Percentiles rank a stretch among this genome's conserved stretches.
Evolutionary conservation across 2,113 vertebrate genomes (phyloP).

Genomic region (Rhegmatorhina hoffmannsi): DNA sequence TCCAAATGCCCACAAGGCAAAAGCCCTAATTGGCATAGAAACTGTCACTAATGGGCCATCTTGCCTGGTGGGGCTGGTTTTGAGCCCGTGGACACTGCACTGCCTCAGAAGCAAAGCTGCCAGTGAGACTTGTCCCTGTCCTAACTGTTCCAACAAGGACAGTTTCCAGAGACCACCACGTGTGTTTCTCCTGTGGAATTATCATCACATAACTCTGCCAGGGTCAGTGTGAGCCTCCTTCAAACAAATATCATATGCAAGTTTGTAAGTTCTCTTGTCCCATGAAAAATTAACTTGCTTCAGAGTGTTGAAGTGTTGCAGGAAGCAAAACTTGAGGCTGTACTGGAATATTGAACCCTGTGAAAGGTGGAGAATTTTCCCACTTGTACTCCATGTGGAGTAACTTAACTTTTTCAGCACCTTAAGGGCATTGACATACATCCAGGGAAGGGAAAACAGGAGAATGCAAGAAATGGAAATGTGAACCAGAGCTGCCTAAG

Average conservation of each 20-base stretch:
- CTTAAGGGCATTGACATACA: constrained; percentile 49
- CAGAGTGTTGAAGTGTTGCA: constrained; percentile 20
- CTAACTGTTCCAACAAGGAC: not conserved
- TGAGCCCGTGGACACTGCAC: not conserved
- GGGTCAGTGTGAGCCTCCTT: not conserved
- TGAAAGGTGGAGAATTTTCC: constrained; percentile 5
- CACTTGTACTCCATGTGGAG: constrained; percentile 21
- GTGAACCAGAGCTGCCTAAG: constrained; percentile 21
- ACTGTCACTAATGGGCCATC: not conserved
- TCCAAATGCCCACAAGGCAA: not conserved
- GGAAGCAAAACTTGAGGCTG: not conserved
- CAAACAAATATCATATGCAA: not conserved
- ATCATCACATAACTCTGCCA: not conserved
- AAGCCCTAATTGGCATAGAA: not conserved
- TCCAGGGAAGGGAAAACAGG: constrained; percentile 16
- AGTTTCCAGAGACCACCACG: not conserved
- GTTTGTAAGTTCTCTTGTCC: not conserved
- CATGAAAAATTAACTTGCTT: not conserved
- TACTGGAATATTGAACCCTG: not conserved
- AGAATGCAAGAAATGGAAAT: constrained; percentile 54
- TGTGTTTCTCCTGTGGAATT: not conserved
- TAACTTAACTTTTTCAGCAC: constrained; percentile 59
- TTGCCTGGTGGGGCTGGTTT: not conserved
- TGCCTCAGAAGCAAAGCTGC: not conserved
- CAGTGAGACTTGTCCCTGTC: not conserved